These are phyloP conservation scores for Pogonus chalceus DNA, from an alignment of 1,140 invertebrate species.

Conservation along the genomic window DNA sequence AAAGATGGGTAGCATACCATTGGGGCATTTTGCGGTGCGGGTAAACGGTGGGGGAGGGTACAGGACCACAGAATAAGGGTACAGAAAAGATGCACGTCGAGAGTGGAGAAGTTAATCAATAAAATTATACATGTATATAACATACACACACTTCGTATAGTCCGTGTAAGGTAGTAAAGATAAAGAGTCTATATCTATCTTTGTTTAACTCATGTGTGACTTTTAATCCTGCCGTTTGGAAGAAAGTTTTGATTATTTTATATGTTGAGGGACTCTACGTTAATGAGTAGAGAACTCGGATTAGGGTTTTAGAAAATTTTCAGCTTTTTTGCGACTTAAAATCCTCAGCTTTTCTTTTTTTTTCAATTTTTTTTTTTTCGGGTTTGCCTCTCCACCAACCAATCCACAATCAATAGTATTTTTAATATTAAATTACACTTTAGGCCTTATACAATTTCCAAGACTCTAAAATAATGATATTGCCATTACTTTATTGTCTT, in stretches of 20 bases:
- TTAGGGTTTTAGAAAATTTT: not conserved
- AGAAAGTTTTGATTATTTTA: not conserved
- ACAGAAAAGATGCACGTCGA: slow-evolving; percentile 14
- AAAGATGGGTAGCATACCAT: no score
- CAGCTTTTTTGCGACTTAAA: not conserved
- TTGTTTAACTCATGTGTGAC: not conserved
- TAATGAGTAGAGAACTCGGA: not conserved
- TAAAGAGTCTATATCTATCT: not conserved
- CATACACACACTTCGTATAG: slow-evolving; percentile 8
- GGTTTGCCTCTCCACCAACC: no score
- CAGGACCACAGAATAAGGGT: slow-evolving; percentile 10
- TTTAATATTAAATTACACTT: no score
- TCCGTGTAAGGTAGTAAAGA: not conserved
- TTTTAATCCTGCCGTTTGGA: not conserved
- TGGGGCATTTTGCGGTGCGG: not conserved
- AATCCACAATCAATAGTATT: no score
- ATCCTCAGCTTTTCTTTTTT: no score
- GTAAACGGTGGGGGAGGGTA: slow-evolving; percentile 9
- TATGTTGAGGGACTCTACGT: not conserved
- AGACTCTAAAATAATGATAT: no score
- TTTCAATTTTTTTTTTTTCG: no score
- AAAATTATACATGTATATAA: slow-evolving; percentile 15
- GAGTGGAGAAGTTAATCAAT: slow-evolving; percentile 14
- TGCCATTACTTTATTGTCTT: no score
- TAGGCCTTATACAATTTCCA: no score